phyloP scores from a whole-genome alignment of 2,797 vertebrate species.

The Gorsachius magnificus region DNA sequence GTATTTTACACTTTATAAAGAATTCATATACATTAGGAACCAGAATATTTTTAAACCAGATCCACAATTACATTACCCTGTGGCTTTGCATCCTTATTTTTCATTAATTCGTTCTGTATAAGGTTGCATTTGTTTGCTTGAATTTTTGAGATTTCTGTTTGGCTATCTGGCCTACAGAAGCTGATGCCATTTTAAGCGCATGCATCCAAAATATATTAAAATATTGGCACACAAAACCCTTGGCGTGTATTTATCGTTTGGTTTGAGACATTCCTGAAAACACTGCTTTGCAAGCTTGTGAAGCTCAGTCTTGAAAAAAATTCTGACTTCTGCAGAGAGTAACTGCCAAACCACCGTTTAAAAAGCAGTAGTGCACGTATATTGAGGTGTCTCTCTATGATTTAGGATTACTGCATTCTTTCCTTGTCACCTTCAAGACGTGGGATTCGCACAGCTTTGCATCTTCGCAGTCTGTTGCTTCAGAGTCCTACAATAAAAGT shows the following conservation, averaged over 20 bases:
- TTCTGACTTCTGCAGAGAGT: background rate
- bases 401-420: background rate
- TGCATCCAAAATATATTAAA: background rate
- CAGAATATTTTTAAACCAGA: background rate
- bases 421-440: background rate
- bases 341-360: background rate
- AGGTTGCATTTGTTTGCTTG: background rate
- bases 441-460: background rate
- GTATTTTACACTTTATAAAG: background rate
- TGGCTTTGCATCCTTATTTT: slow-evolving; percentile 11
- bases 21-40: background rate
- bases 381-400: background rate
- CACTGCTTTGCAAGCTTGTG: background rate
- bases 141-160: background rate
- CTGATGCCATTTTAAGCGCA: background rate
- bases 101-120: background rate
- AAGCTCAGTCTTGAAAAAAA: background rate
- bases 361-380: background rate
- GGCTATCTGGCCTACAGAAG: background rate
- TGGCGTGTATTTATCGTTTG: background rate
- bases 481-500: background rate
- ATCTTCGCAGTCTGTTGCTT: background rate
- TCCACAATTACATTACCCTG: background rate
- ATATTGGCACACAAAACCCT: background rate
- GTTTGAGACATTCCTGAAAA: background rate